Percentiles rank a stretch among this genome's conserved stretches.
Evolutionary conservation across 2,113 vertebrate genomes (phyloP).

Genomic region (Nerophis lumbriciformis): DNA sequence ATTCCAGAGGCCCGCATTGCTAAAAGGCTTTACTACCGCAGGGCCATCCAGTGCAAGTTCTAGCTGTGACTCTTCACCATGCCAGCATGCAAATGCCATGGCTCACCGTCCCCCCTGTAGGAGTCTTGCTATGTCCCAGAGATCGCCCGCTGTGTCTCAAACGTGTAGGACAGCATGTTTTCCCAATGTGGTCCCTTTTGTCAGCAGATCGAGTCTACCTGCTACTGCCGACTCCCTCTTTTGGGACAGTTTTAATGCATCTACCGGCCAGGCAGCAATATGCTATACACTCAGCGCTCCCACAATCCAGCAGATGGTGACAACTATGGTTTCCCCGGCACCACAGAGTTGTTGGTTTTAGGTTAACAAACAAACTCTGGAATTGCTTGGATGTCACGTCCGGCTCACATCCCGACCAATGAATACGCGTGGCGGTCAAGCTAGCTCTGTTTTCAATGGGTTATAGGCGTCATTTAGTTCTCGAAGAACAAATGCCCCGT

Average conservation of each 20-base stretch:
- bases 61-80: not conserved
- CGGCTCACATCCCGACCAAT: no score
- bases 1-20: not conserved
- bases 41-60: slow-evolving; percentile 7
- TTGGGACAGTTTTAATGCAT: slow-evolving; percentile 43
- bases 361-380: not conserved
- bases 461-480: no score
- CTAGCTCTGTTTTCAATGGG: no score
- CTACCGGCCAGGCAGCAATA: slow-evolving; percentile 48
- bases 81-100: slow-evolving; percentile 18
- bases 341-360: slow-evolving; percentile 1
- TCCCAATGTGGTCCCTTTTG: slow-evolving; percentile 26
- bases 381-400: no score
- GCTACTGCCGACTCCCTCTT: slow-evolving; percentile 25
- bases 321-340: slow-evolving; percentile 1
- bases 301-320: slow-evolving; percentile 53
- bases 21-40: slow-evolving; percentile 5
- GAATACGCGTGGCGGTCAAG: no score
- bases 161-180: slow-evolving; percentile 47
- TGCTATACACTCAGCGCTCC: slow-evolving; percentile 40
- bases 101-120: slow-evolving; percentile 15
- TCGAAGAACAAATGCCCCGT: no score
- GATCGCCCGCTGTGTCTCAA: slow-evolving; percentile 7
- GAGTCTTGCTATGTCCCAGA: slow-evolving; percentile 20
- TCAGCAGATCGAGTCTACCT: slow-evolving; percentile 16